Conservation (phyloP, 53 echinoderm and acorn worm species). For the Echinarachnius parma region DNA sequence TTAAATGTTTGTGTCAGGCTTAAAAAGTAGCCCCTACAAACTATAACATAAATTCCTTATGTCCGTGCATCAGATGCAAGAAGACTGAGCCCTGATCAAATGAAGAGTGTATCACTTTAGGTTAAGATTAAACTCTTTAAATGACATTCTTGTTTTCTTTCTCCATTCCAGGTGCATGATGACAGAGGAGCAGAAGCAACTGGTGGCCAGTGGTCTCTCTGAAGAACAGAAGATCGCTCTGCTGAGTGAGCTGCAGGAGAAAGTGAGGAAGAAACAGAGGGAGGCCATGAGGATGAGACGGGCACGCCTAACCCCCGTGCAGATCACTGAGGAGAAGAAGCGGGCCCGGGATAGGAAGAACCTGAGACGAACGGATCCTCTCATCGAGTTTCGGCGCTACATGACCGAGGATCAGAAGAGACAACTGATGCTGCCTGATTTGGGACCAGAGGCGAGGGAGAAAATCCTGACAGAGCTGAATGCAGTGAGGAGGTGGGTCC, state of each 20-base stretch:
- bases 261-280: background rate
- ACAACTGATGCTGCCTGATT: slow-evolving; percentile 24
- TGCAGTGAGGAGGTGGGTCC: slow-evolving; percentile 27
- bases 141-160: no score
- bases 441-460: background rate
- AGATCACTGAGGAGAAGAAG: slow-evolving; percentile 8
- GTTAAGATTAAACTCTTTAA: no score
- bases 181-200: slow-evolving; percentile 12
- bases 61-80: background rate
- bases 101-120: no score
- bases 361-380: slow-evolving; percentile 4
- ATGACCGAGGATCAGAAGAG: slow-evolving; percentile 30
- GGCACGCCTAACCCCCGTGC: background rate
- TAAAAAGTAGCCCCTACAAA: no score
- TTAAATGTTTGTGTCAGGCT: no score
- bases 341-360: slow-evolving; percentile 23
- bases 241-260: slow-evolving; percentile 11
- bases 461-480: slow-evolving; percentile 11
- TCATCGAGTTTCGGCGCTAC: slow-evolving; percentile 19
- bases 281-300: slow-evolving; percentile 7
- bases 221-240: slow-evolving; percentile 12
- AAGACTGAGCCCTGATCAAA: no score
- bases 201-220: slow-evolving; percentile 16
- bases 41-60: no score
- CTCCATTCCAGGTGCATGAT: slow-evolving; percentile 20